These are phyloP conservation scores for Panorpa germanica DNA, from an alignment of 2,888 invertebrate species.

Conservation along the genomic window DNA sequence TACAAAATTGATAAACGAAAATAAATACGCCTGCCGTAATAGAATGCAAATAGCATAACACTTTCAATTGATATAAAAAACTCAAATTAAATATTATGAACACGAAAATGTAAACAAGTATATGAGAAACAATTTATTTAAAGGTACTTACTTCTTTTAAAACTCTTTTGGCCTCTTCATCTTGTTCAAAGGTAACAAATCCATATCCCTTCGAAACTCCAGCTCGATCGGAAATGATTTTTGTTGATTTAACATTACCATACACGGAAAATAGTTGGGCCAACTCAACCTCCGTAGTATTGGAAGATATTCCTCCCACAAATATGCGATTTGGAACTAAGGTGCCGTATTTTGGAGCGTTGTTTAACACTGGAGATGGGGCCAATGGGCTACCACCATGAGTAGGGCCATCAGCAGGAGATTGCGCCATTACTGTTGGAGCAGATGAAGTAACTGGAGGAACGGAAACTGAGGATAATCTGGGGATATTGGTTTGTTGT, in stretches of 20 bases:
- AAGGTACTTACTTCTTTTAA: constrained; percentile 39
- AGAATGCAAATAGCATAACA: constrained; percentile 9
- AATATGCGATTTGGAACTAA: constrained; percentile 89
- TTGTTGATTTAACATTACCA: constrained; percentile 78
- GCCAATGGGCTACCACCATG: too few relatives aligned
- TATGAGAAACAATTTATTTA: constrained; percentile 4
- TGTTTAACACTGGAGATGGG: too few relatives aligned
- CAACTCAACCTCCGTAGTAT: constrained; percentile 82
- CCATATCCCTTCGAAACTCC: constrained; percentile 73
- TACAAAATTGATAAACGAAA: constrained; percentile 6
- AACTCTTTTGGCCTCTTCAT: constrained; percentile 63
- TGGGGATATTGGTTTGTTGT: too few relatives aligned
- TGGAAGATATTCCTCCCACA: constrained; percentile 86
- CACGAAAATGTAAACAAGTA: constrained; percentile 12
- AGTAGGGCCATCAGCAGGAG: too few relatives aligned
- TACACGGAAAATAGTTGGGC: constrained; percentile 80
- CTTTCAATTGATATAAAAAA: constrained; percentile 10
- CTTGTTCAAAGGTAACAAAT: constrained; percentile 70
- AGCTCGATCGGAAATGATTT: constrained; percentile 87
- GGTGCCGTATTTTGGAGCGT: constrained; percentile 52
- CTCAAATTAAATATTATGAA: constrained; percentile 12
- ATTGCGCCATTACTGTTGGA: too few relatives aligned
- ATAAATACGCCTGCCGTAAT: constrained; percentile 6
- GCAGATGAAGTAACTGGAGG: too few relatives aligned
- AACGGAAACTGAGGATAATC: too few relatives aligned